A percentile compares a stretch with the other conserved stretches of the same genome.
Evolutionary conservation across 2,797 vertebrate genomes (phyloP).

Genomic region (Notamacropus eugenii): DNA sequence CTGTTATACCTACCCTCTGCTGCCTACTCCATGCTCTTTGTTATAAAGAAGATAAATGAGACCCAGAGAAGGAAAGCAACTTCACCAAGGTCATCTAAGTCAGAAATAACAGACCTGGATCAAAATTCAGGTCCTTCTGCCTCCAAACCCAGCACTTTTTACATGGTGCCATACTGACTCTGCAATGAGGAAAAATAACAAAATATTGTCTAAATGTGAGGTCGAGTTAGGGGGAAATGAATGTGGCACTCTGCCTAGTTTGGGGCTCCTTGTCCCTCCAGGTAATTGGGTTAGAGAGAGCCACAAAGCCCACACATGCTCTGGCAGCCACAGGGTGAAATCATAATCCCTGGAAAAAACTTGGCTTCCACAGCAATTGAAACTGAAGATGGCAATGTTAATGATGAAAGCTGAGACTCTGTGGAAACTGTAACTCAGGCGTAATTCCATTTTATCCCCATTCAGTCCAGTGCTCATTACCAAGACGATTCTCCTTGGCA

Average conservation of each 20-base stretch:
- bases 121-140: background rate
- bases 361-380: background rate
- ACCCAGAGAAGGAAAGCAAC: background rate
- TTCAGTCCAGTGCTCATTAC: background rate
- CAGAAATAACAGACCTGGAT: too few relatives aligned
- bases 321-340: background rate
- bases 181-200: background rate
- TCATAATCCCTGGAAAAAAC: background rate
- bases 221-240: background rate
- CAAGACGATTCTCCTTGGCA: accelerated
- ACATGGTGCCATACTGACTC: background rate
- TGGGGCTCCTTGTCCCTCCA: background rate
- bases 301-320: background rate
- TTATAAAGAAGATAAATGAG: background rate
- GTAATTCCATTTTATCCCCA: background rate
- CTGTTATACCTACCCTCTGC: background rate
- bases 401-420: background rate
- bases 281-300: background rate
- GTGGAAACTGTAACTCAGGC: background rate
- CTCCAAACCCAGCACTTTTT: background rate
- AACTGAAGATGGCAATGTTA: background rate
- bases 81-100: background rate
- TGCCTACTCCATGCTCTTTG: background rate
- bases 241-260: background rate
- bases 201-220: background rate